Evolutionary conservation across 2,113 vertebrate genomes (phyloP), one percentile per base, ranked within the genome.

Genomic region (Podarcis cretensis): DNA sequence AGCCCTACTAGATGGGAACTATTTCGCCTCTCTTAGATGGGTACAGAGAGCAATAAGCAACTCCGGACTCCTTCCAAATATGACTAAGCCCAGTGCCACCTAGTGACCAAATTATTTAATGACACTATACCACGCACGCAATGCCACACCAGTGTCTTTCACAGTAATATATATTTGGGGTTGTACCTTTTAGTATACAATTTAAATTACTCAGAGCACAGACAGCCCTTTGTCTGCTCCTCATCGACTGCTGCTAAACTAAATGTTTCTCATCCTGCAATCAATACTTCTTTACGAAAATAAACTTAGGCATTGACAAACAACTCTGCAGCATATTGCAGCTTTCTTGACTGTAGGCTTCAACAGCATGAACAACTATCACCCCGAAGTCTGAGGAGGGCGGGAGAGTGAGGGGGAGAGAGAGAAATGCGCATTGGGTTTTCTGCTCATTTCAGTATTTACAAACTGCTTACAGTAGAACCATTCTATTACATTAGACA

Each of bases 261-360:
- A 96, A 97, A 96, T 96, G 94, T 95, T 97, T 97, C 95, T 95
- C 94, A 92, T 95, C 93, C 93, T 92, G 94, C 92, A 96, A 97
- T 97, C 97, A 95, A 97, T 97, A 95, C 87, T 92, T 91, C 93
- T 92, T 94, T 90, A 93, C 87, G 85, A 96, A 97, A 97, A 96
- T 95, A 96, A 95, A 95, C 92, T 76, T 0, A 92, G 93, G 91
- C 94, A 93, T 89, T 95, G 96, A 96, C 92, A 96, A 96, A 96
- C 90, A 96, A 91, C 96, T 93, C 93, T 32, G 88, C 91, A 94
- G 92, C 91, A 92, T n/a, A 89, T 12, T 93, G 90, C 91, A 88
- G 86, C 65, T 20, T 80, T 93, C 93, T 85, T 90, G 30, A 27
- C 73, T 91, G 84, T 27, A 79, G 91, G 88, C 89, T 95, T 90